Conservation (phyloP, 1,140 invertebrate genomes). For the Heliothis virescens region DNA sequence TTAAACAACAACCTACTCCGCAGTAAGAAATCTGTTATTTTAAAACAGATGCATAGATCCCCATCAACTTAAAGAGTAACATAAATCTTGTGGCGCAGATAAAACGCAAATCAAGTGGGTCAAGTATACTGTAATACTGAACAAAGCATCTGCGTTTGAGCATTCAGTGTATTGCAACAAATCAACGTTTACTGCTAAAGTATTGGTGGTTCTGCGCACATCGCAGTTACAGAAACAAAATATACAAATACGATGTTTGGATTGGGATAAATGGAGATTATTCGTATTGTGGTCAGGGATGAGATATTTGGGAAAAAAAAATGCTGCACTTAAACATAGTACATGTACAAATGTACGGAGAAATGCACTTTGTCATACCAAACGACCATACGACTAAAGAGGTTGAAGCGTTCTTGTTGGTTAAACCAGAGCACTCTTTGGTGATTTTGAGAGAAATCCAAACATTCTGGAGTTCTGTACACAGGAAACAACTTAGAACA, state of each 20-base stretch:
- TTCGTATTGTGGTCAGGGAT: neutral
- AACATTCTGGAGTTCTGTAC: neutral
- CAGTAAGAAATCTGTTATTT: slow-evolving; percentile 11
- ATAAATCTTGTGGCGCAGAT: slow-evolving; percentile 32
- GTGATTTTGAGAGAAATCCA: neutral
- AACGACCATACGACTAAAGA: neutral
- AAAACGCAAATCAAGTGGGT: slow-evolving; percentile 26
- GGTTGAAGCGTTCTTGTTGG: neutral
- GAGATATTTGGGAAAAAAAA: neutral
- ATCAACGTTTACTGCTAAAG: slow-evolving; percentile 9
- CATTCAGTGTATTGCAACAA: slow-evolving; percentile 35
- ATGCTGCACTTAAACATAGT: neutral
- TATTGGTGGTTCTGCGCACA: neutral
- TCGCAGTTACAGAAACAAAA: neutral
- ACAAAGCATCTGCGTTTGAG: slow-evolving; percentile 33
- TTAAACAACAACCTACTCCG: neutral
- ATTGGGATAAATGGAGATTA: neutral
- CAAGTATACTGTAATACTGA: slow-evolving; percentile 33
- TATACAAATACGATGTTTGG: neutral
- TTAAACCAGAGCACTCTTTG: slow-evolving; percentile 1
- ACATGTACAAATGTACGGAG: neutral
- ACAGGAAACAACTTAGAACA: neutral
- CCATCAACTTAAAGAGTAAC: slow-evolving; percentile 6
- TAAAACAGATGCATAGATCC: slow-evolving; percentile 22
- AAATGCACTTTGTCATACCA: neutral